Base-by-base conservation (phyloP, 2,888 invertebrate genomes). In the Mystacides longicornis region DNA sequence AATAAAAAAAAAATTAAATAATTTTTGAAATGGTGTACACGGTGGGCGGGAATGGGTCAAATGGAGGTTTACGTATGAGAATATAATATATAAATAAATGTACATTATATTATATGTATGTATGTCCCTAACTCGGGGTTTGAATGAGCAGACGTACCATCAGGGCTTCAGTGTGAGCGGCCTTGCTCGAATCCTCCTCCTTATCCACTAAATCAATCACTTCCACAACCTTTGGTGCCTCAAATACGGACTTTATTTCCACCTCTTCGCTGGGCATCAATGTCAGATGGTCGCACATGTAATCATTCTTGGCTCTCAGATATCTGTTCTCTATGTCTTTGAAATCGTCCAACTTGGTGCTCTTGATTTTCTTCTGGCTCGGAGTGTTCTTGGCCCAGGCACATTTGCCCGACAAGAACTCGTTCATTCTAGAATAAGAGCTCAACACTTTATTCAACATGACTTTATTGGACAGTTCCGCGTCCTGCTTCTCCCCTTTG, bases 301-400 rank as follows among this genome's bases (percentile, higher is more conserved):
- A 77, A 55, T 76, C 73, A 59, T 75, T 77, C 67, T 77, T 77
- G 0, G 77, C 77, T 22, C 75, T 71, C 20, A 77, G 65, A 62
- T 77, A 77, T 60, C 73, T 75, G 58, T 73, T 68, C 56, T 77
- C 77, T 33, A 77, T 63, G 1, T 70, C 67, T 54, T 71, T 70
- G 0, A 73, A 68, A 3, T 71, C 71, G 16, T 56, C 52, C 0
- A 66, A 65, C 33, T 69, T 66, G 14, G 42, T 31, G 7, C 21
- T 9, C 5, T 69, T 54, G 9, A 46, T 33, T 37, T 54, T 51
- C 22, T 48, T 48, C n/a, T 47, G 37, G 37, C 48, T 47, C 14
- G 31, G 50, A n/a, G 48, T 23, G n/a, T 42, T 16, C 31, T 51
- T 48, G 11, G 55, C 42, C 77, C 77, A 77, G 67, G 75, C 73